Conservation (phyloP, 2,888 invertebrate genomes). For the Ichneumon xanthorius region DNA sequence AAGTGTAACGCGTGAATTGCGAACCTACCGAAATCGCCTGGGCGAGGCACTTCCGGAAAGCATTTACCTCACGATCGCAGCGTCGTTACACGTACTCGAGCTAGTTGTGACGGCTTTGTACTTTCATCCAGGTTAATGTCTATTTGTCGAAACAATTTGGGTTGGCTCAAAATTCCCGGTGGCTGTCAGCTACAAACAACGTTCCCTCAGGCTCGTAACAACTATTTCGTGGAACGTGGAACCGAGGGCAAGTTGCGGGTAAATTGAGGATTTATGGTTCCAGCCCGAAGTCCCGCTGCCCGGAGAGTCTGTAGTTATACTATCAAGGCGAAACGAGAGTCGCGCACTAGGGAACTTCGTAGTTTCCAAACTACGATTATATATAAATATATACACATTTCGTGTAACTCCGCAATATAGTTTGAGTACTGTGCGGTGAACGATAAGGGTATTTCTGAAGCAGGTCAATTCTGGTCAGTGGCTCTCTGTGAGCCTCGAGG, state of each 20-base stretch:
- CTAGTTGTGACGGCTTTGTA: constrained; percentile 30
- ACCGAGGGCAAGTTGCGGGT: constrained; percentile 1
- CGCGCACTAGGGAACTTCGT: background rate
- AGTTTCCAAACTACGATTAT: constrained; percentile 10
- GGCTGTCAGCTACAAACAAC: constrained; percentile 2
- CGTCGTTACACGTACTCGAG: background rate
- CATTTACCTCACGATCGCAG: background rate
- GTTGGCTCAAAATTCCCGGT: constrained; percentile 24
- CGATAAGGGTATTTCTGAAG: constrained; percentile 52
- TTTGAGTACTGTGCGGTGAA: constrained; percentile 20
- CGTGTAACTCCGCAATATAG: background rate
- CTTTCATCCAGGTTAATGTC: background rate
- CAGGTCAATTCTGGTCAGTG: constrained; percentile 43
- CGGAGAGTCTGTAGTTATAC: constrained; percentile 35
- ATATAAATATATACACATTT: background rate
- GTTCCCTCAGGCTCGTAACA: constrained; percentile 35
- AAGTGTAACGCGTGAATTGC: background rate
- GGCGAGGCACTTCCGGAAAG: background rate
- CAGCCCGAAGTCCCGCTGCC: constrained; percentile 4
- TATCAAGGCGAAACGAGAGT: constrained; percentile 13
- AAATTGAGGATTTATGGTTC: constrained; percentile 56
- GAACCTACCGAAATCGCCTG: background rate
- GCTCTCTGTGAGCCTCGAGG: constrained; percentile 15
- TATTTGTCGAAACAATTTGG: constrained; percentile 56
- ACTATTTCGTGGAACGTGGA: constrained; percentile 42